Evolutionary conservation across 2,888 invertebrate genomes (phyloP), one percentile per base, ranked within the genome.

Genomic region (Apodemia zela): DNA sequence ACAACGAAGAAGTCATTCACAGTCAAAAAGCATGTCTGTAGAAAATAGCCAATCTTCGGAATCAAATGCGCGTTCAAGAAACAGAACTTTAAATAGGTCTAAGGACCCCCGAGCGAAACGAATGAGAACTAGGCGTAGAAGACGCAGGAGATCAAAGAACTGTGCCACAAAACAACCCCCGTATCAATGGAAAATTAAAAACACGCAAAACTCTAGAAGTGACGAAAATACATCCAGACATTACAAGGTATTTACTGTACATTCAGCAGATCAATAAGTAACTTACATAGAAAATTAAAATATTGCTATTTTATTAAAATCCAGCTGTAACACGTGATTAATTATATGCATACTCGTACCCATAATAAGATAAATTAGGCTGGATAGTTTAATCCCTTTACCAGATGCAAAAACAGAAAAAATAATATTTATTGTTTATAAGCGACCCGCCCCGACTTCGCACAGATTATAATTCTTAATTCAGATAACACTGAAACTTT

Each of bases 101-200:
- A 80, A 69, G 13, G 73, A 79, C 65, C 78, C 81, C 65, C 71
- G 78, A 45, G 79, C 77, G 66, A 71, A 79, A 67, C 78, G 85
- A 73, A 78, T 79, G 59, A 87, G 75, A 70, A 85, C 78, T 61
- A 84, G 79, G 73, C 81, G 85, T 77, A 83, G 80, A 77, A 87
- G 78, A 72, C 82, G 83, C 72, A 81, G 80, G 77, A 81, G 78
- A 69, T 83, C 78, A 67, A 90, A 82, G 71, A 87, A 87, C 69
- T 92, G 92, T 63, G 92, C 85, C 4, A 92, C 92, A 18, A 90
- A 86, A 69, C 87, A 92, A 68, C 92, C 92, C 8, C 82, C 84
- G 0, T 89, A 89, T 66, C 80, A 84, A 66, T 89, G 89, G 88
- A 83, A 77, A 64, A 72, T 68, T 76, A 88, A 66, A 63, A 71